Conservation (phyloP, 2,797 vertebrate species). For the Sorex maritimensis region DNA sequence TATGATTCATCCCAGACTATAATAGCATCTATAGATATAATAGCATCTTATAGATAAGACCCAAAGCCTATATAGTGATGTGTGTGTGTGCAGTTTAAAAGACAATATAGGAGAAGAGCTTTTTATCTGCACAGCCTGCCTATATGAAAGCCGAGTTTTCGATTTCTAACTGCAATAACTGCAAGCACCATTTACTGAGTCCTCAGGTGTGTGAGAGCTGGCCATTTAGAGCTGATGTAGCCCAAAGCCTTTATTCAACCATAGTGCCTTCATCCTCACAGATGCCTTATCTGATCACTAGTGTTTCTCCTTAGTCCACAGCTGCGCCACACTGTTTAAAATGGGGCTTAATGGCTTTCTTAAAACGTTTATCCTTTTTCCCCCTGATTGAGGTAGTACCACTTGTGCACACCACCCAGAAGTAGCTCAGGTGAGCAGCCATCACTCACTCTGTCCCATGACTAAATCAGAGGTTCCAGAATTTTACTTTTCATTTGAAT, state of each 20-base stretch:
- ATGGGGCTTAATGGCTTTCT: neutral
- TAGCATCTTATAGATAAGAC: no score
- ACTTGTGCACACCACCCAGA: neutral
- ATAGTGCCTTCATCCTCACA: constrained; percentile 16
- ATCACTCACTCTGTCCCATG: neutral
- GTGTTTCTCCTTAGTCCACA: neutral
- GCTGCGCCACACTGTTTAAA: constrained; percentile 17
- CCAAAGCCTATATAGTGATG: neutral
- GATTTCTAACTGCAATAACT: neutral
- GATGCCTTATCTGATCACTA: neutral
- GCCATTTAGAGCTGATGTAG: neutral
- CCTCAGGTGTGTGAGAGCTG: constrained; percentile 7
- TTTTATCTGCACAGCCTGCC: neutral
- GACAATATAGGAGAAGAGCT: neutral
- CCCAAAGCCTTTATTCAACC: constrained; percentile 44
- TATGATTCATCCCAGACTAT: neutral
- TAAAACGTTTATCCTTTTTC: neutral
- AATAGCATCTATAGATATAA: neutral
- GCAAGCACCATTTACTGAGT: constrained; percentile 15
- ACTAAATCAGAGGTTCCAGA: neutral
- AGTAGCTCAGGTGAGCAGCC: neutral
- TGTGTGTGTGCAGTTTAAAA: neutral
- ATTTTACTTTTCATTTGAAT: no score
- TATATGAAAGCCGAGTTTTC: constrained; percentile 8
- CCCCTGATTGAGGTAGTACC: neutral